phyloP scores from a whole-genome alignment of 2,888 invertebrate species.

The Scaptomyza flava region DNA sequence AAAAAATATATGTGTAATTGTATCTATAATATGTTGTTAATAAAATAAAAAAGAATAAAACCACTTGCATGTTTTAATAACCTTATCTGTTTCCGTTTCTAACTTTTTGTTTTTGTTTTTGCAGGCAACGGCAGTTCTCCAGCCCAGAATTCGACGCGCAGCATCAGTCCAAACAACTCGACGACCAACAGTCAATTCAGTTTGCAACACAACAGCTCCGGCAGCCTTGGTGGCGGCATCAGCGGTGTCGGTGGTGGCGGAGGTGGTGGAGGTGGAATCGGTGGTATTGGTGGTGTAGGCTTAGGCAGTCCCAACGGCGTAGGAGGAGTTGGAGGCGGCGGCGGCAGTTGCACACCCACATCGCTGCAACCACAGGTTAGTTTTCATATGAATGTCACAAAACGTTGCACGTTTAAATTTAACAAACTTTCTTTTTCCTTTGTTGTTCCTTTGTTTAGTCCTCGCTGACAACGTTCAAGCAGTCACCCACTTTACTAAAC shows the following conservation, averaged over 20 bases:
- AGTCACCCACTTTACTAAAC: slow-evolving; percentile 84
- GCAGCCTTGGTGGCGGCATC: slow-evolving; percentile 81
- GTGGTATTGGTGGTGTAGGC: slow-evolving; percentile 45
- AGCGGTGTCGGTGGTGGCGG: slow-evolving; percentile 36
- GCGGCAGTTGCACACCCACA: slow-evolving; percentile 83
- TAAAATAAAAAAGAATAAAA: not conserved
- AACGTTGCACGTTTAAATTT: not conserved
- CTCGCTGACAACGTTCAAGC: slow-evolving; percentile 84
- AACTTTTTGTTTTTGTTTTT: slow-evolving; percentile 40
- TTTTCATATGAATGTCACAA: not conserved
- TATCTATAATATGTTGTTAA: not conserved
- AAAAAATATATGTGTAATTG: not conserved
- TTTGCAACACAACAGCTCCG: slow-evolving; percentile 84
- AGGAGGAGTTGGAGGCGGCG: slow-evolving; percentile 40
- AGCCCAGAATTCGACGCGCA: slow-evolving; percentile 85
- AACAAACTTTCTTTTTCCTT: not conserved
- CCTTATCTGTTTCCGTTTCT: slow-evolving; percentile 20
- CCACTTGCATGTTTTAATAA: not conserved
- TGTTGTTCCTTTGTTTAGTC: slow-evolving; percentile 65
- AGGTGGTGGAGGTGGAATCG: slow-evolving; percentile 16
- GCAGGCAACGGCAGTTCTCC: slow-evolving; percentile 85
- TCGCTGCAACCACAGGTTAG: slow-evolving; percentile 84
- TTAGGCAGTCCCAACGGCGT: slow-evolving; percentile 47
- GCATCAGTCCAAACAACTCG: slow-evolving; percentile 85
- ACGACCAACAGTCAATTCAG: slow-evolving; percentile 85